Evolutionary conservation across 2,113 vertebrate genomes (phyloP), one percentile per base, ranked within the genome.

Genomic region (Seriola aureovittata): DNA sequence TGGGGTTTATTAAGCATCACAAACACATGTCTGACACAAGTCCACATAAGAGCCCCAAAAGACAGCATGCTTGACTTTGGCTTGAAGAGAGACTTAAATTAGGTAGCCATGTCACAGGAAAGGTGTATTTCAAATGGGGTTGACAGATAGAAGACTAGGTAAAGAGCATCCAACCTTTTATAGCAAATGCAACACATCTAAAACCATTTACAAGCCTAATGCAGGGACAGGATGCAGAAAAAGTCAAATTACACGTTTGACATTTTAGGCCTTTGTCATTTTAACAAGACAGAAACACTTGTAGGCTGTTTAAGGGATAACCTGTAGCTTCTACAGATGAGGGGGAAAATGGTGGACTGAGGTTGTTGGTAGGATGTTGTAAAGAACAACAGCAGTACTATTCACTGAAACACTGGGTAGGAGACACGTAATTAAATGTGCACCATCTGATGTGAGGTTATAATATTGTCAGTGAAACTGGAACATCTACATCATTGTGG

Each of bases 231-330:
- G 12, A 40, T 21, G 10, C 23, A 48, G 5, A 55, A 62, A 55
- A 65, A 77, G 3, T 57, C 29, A 48, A 3, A 23, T 70, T 75
- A 48, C 29, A 25, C 65, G 25, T 77, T 72, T 58, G 71, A 73
- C 52, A 87, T 67, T 62, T 83, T 40, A 23, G 5, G n/a, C 36
- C 50, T 70, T 68, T 81, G 55, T 69, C 54, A 71, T 72, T 82
- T 66, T 71, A 48, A 58, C 48, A 36, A 29, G 32, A 59, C 34
- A 2, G 54, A 75, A 71, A 81, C 54, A 63, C 13, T 4, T 64
- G 36, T 40, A 36, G 40, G 29, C 4, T 0, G 10, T 36, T 21
- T 62, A 38, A 34, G 4, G 11, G 14, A 38, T 52, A 52, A 38
- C 25, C 6, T 52, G 16, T 38, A 13, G 25, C 14, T 19, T 36